Evolutionary conservation across 2,113 vertebrate genomes (phyloP).

Genomic region (Alethe castanea): DNA sequence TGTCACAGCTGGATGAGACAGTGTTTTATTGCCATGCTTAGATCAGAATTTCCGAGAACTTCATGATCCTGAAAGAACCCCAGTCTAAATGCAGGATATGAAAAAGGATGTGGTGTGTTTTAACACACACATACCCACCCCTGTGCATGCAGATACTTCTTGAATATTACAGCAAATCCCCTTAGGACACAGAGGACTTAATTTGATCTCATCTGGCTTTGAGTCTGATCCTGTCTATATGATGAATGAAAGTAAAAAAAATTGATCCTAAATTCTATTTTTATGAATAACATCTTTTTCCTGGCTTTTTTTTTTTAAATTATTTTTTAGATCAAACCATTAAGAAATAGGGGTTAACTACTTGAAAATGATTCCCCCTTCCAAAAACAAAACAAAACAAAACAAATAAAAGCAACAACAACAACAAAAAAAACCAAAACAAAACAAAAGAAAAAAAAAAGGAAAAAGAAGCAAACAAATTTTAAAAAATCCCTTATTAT

Average conservation of each 20-base stretch:
- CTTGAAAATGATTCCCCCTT: neutral
- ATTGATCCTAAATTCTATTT: accelerated
- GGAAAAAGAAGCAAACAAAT: accelerated
- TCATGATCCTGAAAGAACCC: neutral
- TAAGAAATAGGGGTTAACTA: neutral
- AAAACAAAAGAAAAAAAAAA: too few relatives aligned
- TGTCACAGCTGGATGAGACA: neutral
- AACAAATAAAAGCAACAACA: neutral
- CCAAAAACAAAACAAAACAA: neutral
- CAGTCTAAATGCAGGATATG: neutral
- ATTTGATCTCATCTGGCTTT: neutral
- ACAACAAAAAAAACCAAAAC: neutral
- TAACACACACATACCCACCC: neutral
- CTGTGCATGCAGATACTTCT: neutral
- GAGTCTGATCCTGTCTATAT: neutral
- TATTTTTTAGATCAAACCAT: neutral
- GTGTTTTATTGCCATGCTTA: neutral
- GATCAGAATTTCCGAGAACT: neutral
- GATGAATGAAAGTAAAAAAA: neutral
- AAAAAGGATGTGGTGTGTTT: neutral
- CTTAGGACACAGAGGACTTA: neutral
- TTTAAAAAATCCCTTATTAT: neutral
- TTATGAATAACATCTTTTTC: neutral
- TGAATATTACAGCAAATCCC: neutral
- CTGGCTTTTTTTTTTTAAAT: neutral